phyloP scores from a whole-genome alignment of 1,140 invertebrate species.

The Scaptomyza pallida region DNA sequence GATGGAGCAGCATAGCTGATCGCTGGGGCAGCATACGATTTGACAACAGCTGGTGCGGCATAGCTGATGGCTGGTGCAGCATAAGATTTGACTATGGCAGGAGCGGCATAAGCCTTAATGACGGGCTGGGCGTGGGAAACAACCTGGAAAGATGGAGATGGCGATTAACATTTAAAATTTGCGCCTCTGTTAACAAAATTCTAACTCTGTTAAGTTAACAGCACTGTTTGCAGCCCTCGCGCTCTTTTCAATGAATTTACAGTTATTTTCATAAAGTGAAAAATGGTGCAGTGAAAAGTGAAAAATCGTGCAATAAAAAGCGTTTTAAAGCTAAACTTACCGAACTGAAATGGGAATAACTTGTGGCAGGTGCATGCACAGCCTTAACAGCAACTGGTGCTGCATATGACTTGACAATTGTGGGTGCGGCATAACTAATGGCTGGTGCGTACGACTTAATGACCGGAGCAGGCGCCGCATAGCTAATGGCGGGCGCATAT shows the following conservation, averaged over 20 bases:
- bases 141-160: no score
- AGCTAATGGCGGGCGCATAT: conserved; percentile 53
- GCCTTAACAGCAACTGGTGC: background rate
- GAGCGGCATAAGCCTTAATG: conserved; percentile 43
- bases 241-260: no score
- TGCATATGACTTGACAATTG: conserved; percentile 57
- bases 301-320: no score
- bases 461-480: conserved; percentile 62
- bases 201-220: no score
- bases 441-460: conserved; percentile 61
- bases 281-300: no score
- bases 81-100: conserved; percentile 61
- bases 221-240: no score
- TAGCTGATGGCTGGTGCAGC: conserved; percentile 67
- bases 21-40: conserved; percentile 61
- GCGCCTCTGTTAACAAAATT: no score
- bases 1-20: conserved; percentile 62
- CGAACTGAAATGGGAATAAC: conserved; percentile 1
- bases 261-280: no score
- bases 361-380: conserved; percentile 34
- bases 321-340: no score
- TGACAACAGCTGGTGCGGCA: conserved; percentile 63
- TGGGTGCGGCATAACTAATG: conserved; percentile 68
- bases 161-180: no score
- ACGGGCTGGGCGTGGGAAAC: conserved; percentile 52